These are phyloP conservation scores for Heliconius sara DNA, from an alignment of 2,888 invertebrate genomes.

Conservation along the genomic window DNA sequence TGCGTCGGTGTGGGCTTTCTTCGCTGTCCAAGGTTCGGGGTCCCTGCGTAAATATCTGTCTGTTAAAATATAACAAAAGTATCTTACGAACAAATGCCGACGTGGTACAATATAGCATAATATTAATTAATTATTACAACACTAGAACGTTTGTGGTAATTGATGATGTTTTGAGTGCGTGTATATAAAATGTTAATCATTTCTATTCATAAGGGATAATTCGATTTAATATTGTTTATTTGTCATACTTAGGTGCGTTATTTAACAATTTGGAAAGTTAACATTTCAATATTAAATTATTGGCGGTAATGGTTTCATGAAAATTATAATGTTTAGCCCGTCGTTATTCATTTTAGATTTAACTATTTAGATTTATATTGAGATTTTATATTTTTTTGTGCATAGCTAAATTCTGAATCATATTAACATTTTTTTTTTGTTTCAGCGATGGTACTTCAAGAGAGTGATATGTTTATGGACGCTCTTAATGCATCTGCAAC, in stretches of 20 bases:
- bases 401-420: neutral
- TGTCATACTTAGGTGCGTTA: too few relatives aligned
- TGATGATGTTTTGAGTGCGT: neutral
- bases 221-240: too few relatives aligned
- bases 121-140: neutral
- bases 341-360: conserved; percentile 50
- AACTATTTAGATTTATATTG: neutral
- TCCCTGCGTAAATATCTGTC: neutral
- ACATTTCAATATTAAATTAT: neutral
- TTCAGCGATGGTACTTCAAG: conserved; percentile 90
- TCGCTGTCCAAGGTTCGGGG: neutral
- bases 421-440: conserved; percentile 59
- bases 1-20: neutral
- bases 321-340: conserved; percentile 25
- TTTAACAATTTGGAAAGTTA: neutral
- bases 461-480: conserved; percentile 97
- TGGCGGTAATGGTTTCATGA: neutral
- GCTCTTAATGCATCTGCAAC: conserved; percentile 92
- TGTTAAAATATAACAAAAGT: neutral
- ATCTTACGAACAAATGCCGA: neutral
- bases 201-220: neutral
- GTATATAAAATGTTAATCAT: neutral
- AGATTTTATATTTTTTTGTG: neutral
- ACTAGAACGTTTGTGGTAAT: neutral
- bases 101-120: neutral